These are phyloP conservation scores for Penaeus monodon DNA, from an alignment of 2,888 invertebrate species.

Conservation along the genomic window DNA sequence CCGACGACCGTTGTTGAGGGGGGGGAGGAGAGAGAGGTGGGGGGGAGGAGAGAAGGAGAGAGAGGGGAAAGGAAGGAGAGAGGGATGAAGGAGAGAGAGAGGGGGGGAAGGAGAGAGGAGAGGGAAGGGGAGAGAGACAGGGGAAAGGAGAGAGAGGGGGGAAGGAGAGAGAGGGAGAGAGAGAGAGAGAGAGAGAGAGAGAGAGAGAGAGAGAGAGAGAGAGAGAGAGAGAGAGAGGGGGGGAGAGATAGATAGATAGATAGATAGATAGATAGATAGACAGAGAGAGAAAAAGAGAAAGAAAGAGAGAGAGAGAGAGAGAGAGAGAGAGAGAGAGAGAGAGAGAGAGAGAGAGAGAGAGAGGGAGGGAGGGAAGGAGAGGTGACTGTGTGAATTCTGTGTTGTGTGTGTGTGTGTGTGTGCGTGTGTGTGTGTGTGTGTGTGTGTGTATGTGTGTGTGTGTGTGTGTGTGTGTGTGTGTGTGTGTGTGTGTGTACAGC, in stretches of 20 bases:
- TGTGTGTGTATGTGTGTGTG: neutral
- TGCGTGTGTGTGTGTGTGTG: neutral
- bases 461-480: neutral
- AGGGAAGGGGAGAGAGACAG: conserved; percentile 13
- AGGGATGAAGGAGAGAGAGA: neutral
- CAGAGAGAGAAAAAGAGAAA: neutral
- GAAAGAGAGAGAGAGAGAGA: too few relatives aligned
- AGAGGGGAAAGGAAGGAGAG: too few relatives aligned
- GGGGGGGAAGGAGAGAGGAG: neutral
- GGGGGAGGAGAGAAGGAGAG: neutral
- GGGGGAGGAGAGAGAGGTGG: too few relatives aligned
- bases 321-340: neutral
- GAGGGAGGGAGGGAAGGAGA: too few relatives aligned
- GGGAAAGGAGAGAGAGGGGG: too few relatives aligned
- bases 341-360: neutral
- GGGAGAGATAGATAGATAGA: neutral
- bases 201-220: neutral
- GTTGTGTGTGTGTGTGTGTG: neutral
- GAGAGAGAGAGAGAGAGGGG: neutral
- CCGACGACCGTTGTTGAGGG: neutral
- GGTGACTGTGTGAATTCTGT: too few relatives aligned
- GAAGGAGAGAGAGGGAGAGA: neutral
- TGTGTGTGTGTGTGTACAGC: neutral
- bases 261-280: neutral
- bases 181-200: neutral